Evolutionary conservation across 2,113 vertebrate species (phyloP).

Genomic region (Melanerpes formicivorus): DNA sequence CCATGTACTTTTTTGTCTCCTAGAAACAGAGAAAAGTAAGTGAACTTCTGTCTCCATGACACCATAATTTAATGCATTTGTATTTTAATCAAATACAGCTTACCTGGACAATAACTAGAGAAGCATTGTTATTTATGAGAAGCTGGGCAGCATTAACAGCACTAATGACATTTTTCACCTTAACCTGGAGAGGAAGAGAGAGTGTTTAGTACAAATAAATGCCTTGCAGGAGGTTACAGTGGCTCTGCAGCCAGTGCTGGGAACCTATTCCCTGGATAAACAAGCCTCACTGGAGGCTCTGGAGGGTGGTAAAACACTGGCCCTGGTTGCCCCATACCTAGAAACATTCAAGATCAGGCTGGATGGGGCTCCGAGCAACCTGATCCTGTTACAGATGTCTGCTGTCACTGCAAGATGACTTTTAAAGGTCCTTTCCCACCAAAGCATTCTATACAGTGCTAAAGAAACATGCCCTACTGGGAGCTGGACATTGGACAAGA

Average conservation of each 20-base stretch:
- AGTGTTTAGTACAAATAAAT: background rate
- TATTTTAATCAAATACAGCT: background rate
- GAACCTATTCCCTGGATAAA: background rate
- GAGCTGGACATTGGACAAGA: background rate
- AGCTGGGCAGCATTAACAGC: slow-evolving; percentile 84
- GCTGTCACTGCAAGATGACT: no score
- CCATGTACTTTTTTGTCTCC: slow-evolving; percentile 86
- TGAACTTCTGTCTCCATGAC: background rate
- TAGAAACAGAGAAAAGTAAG: background rate
- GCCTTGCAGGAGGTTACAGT: background rate
- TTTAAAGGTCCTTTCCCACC: no score
- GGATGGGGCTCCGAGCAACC: no score
- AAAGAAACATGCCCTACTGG: background rate
- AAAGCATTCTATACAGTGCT: no score
- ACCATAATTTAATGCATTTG: background rate
- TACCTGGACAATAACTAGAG: slow-evolving; percentile 83
- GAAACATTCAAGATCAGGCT: no score
- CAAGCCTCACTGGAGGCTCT: background rate
- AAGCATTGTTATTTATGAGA: slow-evolving; percentile 84
- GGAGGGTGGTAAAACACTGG: no score
- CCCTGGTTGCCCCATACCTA: no score
- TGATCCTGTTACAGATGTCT: no score
- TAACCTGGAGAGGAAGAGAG: slow-evolving; percentile 74
- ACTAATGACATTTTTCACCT: slow-evolving; percentile 76
- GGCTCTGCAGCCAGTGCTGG: background rate